These are phyloP conservation scores for Drosophila carrolli DNA, from an alignment of 1,140 invertebrate genomes.

Conservation along the genomic window DNA sequence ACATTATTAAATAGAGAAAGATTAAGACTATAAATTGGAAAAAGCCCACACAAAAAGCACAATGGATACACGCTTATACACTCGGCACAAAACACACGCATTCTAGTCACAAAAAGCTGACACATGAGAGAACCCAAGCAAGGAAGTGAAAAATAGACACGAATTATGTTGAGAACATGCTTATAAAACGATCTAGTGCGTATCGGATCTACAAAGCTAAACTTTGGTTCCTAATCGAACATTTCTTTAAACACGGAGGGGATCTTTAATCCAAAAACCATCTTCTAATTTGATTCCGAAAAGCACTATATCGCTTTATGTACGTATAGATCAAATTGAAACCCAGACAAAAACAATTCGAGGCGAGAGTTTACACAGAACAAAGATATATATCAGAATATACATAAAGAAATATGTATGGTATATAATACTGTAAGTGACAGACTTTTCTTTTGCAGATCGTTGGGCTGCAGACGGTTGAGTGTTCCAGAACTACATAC, in stretches of 20 bases:
- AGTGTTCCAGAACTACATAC: constrained; percentile 22
- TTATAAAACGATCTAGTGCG: constrained; percentile 20
- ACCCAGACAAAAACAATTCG: constrained; percentile 54
- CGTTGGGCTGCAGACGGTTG: constrained; percentile 19
- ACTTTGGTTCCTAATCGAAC: not conserved
- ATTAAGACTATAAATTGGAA: constrained; percentile 36
- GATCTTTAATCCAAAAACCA: not conserved
- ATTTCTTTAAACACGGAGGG: not conserved
- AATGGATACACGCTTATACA: constrained; percentile 30
- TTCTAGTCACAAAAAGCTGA: constrained; percentile 41
- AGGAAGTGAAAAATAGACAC: constrained; percentile 33
- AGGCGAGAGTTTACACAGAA: constrained; percentile 54
- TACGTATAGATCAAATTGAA: constrained; percentile 34
- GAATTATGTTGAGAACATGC: constrained; percentile 41
- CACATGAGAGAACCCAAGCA: constrained; percentile 51
- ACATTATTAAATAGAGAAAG: constrained; percentile 60
- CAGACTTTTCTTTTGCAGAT: constrained; percentile 39
- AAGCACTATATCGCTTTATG: constrained; percentile 19
- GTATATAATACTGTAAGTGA: constrained; percentile 44
- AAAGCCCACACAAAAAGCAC: constrained; percentile 39
- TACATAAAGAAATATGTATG: constrained; percentile 39
- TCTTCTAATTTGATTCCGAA: not conserved
- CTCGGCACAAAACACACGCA: constrained; percentile 37
- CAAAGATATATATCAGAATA: constrained; percentile 46
- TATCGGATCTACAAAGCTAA: not conserved